These are phyloP conservation scores for Lithophane semibrunnea DNA, from an alignment of 2,888 invertebrate species.

Conservation along the genomic window DNA sequence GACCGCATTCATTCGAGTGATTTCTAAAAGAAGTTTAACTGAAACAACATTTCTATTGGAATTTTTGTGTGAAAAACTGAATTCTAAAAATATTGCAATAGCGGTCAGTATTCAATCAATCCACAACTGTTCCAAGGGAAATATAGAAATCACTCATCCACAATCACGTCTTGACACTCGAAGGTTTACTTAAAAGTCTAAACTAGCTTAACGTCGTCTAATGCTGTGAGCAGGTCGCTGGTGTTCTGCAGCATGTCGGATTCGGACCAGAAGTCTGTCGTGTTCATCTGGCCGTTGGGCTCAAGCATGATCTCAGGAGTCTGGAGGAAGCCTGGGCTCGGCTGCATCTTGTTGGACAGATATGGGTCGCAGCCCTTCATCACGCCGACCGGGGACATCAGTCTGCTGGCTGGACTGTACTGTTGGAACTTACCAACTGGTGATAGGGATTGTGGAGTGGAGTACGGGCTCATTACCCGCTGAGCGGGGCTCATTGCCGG, in stretches of 20 bases:
- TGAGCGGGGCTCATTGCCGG: constrained; percentile 84
- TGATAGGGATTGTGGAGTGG: constrained; percentile 84
- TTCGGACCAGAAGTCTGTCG: constrained; percentile 84
- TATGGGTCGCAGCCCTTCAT: constrained; percentile 85
- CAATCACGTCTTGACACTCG: constrained; percentile 51
- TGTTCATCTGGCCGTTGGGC: constrained; percentile 73
- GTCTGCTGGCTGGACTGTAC: constrained; percentile 79
- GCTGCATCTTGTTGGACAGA: constrained; percentile 84
- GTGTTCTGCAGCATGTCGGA: constrained; percentile 82
- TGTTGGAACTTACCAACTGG: constrained; percentile 81
- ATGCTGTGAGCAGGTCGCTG: constrained; percentile 82
- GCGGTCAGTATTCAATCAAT: constrained; percentile 65
- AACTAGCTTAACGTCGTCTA: constrained; percentile 85
- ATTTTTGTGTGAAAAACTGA: constrained; percentile 74
- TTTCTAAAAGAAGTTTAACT: constrained; percentile 74
- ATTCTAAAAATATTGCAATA: constrained; percentile 65
- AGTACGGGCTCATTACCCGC: constrained; percentile 82
- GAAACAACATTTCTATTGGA: constrained; percentile 67
- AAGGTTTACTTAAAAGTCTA: constrained; percentile 61
- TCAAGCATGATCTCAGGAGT: constrained; percentile 80
- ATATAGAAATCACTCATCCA: constrained; percentile 76
- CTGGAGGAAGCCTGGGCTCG: constrained; percentile 81
- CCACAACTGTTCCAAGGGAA: constrained; percentile 64
- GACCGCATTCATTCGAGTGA: constrained; percentile 83
- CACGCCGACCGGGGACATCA: constrained; percentile 78